These are phyloP conservation scores for Lutraria lutraria DNA, from an alignment of 2,888 invertebrate species.

Conservation along the genomic window DNA sequence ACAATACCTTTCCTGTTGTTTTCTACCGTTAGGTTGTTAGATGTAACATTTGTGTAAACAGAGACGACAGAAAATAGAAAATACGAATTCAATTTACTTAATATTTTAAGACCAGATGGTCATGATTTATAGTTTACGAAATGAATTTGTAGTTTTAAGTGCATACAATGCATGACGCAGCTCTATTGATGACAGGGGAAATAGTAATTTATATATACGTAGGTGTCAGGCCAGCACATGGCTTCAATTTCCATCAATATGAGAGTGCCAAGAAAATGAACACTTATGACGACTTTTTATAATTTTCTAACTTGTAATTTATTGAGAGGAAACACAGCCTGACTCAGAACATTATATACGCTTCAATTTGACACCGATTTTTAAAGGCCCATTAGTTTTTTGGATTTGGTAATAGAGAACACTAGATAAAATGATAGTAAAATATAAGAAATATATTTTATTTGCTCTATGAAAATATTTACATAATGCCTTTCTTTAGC, in stretches of 20 bases:
- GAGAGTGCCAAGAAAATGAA: too few species aligned
- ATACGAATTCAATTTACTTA: slow-evolving; percentile 19
- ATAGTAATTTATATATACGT: neutral
- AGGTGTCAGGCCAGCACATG: neutral
- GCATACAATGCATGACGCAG: slow-evolving; percentile 13
- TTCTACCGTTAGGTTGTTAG: neutral
- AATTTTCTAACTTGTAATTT: too few species aligned
- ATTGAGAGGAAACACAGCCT: too few species aligned
- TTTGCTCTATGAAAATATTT: too few species aligned
- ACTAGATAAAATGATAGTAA: too few species aligned
- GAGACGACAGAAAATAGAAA: neutral
- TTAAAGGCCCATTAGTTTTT: too few species aligned
- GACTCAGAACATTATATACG: too few species aligned
- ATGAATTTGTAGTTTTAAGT: slow-evolving; percentile 6
- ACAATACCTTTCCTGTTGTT: slow-evolving; percentile 17
- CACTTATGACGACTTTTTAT: too few species aligned
- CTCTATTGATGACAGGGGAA: neutral
- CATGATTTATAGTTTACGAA: slow-evolving; percentile 1
- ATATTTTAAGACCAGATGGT: slow-evolving; percentile 2
- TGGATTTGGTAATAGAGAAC: too few species aligned
- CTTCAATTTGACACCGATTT: too few species aligned
- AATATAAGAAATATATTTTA: too few species aligned
- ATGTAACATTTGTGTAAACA: slow-evolving; percentile 10
- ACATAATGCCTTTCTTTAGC: too few species aligned
- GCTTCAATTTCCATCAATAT: neutral